Evolutionary conservation across 2,888 invertebrate species (phyloP).

Genomic region (Eilema sororculum): DNA sequence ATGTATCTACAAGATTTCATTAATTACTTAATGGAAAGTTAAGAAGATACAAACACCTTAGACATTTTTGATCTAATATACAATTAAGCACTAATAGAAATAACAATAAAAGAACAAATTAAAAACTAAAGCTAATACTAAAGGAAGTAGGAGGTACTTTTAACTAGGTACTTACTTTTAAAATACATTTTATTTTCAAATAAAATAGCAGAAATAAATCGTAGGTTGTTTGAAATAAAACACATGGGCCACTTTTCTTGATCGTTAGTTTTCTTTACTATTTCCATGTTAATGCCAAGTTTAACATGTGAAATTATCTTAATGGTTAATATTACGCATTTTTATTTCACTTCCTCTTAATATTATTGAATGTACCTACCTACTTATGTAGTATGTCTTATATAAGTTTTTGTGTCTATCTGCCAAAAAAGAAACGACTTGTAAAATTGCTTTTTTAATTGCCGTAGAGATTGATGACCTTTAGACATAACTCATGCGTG

Average conservation of each 20-base stretch:
- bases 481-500: conserved; percentile 30
- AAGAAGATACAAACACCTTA: no score
- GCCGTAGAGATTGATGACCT: conserved; percentile 41
- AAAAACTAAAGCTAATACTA: no score
- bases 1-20: no score
- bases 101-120: no score
- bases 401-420: conserved; percentile 39
- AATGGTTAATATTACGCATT: conserved; percentile 9
- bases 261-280: background rate
- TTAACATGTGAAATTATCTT: conserved; percentile 1
- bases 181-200: no score
- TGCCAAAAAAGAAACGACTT: conserved; percentile 45
- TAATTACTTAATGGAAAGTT: no score
- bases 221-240: background rate
- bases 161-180: no score
- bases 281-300: background rate
- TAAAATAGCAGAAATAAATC: no score
- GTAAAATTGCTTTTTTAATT: conserved; percentile 46
- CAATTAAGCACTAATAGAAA: no score
- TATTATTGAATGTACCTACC: background rate
- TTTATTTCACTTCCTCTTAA: conserved; percentile 41
- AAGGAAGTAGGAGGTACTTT: no score
- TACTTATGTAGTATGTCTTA: conserved; percentile 26
- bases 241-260: background rate
- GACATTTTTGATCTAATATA: no score